Evolutionary conservation across 2,888 invertebrate genomes (phyloP), one percentile per base, ranked within the genome.

Genomic region (Arge pagana): DNA sequence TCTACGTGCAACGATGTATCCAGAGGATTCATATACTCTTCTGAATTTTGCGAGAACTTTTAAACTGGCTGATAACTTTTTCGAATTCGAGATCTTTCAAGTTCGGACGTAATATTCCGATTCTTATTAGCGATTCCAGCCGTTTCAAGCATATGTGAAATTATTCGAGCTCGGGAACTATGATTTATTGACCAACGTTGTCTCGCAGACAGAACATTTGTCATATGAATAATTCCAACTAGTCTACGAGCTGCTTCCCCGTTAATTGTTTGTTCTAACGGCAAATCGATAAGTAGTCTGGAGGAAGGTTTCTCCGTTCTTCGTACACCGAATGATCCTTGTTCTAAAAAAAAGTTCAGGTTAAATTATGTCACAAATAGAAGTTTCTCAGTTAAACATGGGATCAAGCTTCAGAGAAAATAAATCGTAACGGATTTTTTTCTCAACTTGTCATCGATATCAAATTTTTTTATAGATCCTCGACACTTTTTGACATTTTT

Each of bases 111-210:
- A 56, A 48, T 60, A 57, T 40, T 50, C 42, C 58, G 45, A 23
- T 57, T 39, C 42, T 45, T 53, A 36, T 41, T 53, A 36, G 50
- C 28, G 36, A 61, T 31, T 30, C 59, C 59, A 18, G 59, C 56
- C 45, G 30, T 35, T n/a, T 26, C 24, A 13, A 61, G 43, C 10
- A 59, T 55, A 48, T 64, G 57, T 31, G 56, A 55, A 35, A 63
- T 62, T 19, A 65, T 55, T 49, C 50, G 48, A 10, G 64, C 45
- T 53, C 63, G 54, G 11, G 55, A 37, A 7, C 50, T 50, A 50
- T 66, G 64, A 54, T 54, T 63, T 48, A 35, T 54, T 36, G 61
- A 51, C 64, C 64, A 66, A 28, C 64, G 56, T 60, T 65, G 65
- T 23, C 63, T 42, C 30, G 65, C 64, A 33, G 60, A 24, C n/a